Percentiles rank a stretch among this genome's conserved stretches.
Conservation (phyloP, 2,797 vertebrate species). For the Helicolenus hilgendorfi region DNA sequence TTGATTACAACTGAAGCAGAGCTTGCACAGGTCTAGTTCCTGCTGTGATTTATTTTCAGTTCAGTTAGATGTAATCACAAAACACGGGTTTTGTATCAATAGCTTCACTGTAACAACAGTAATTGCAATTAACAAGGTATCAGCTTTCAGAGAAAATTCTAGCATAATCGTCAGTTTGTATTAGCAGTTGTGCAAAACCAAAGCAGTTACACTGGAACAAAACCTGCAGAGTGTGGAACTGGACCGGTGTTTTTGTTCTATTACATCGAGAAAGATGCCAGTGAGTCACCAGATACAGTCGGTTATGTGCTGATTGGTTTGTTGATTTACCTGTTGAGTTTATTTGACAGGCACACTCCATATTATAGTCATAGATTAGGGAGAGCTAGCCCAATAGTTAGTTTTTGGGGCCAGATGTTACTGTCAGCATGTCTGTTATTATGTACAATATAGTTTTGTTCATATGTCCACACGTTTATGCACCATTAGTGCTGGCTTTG, state of each 20-base stretch:
- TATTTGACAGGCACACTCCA: neutral
- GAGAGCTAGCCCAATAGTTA: neutral
- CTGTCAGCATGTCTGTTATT: neutral
- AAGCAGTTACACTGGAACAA: constrained; percentile 20
- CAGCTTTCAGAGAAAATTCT: constrained; percentile 31
- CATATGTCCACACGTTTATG: neutral
- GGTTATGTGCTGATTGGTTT: neutral
- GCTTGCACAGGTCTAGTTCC: neutral
- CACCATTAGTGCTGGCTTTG: neutral
- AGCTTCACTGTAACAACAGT: constrained; percentile 19
- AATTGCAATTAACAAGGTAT: constrained; percentile 32
- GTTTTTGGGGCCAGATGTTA: constrained; percentile 18
- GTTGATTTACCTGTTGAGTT: constrained; percentile 1
- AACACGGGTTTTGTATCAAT: neutral
- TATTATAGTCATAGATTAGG: neutral
- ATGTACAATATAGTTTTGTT: neutral
- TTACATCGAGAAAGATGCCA: neutral
- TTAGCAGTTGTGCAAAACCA: constrained; percentile 5
- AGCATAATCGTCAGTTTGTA: neutral
- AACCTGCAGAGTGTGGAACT: constrained; percentile 5
- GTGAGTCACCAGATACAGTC: neutral
- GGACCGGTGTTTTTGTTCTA: neutral
- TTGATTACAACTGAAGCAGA: constrained; percentile 20
- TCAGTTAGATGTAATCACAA: constrained; percentile 15
- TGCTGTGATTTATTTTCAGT: constrained; percentile 24